A percentile compares a stretch with the other conserved stretches of the same genome.
These are phyloP conservation scores for Allobates femoralis DNA, from an alignment of 2,797 vertebrate species.

Conservation along the genomic window DNA sequence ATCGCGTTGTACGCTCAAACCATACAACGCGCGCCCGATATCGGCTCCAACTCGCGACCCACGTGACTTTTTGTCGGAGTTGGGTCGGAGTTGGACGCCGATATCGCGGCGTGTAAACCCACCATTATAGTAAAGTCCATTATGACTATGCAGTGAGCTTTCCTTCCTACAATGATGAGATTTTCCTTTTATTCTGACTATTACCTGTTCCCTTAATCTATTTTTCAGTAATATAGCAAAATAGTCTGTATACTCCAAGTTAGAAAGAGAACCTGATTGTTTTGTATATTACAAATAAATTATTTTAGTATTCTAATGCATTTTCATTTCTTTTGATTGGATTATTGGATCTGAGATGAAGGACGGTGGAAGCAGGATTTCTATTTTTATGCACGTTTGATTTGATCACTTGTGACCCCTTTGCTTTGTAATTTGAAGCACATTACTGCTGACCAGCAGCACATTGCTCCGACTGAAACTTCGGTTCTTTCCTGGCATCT, in stretches of 20 bases:
- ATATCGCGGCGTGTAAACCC: too few species aligned
- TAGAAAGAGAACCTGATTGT: background rate
- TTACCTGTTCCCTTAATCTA: background rate
- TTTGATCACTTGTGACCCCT: background rate
- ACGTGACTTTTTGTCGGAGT: too few species aligned
- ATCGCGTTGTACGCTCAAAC: too few species aligned
- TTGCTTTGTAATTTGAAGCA: constrained; percentile 6
- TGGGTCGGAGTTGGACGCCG: too few species aligned
- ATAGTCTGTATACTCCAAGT: background rate
- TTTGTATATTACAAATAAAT: background rate
- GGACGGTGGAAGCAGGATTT: background rate
- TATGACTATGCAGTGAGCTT: background rate
- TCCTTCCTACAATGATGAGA: background rate
- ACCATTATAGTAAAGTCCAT: background rate
- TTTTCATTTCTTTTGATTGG: background rate
- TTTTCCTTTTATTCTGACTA: background rate
- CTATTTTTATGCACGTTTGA: constrained; percentile 25
- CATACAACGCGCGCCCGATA: too few species aligned
- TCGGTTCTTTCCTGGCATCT: constrained; percentile 6
- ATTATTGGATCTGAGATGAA: background rate
- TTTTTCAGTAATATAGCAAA: background rate
- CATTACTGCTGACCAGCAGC: constrained; percentile 16
- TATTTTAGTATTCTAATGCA: constrained; percentile 21
- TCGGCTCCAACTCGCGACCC: too few species aligned
- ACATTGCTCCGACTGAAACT: background rate